Percentiles rank a stretch among this genome's conserved stretches.
phyloP scores from a whole-genome alignment of 2,113 vertebrate genomes.

The Oryzias woworae region DNA sequence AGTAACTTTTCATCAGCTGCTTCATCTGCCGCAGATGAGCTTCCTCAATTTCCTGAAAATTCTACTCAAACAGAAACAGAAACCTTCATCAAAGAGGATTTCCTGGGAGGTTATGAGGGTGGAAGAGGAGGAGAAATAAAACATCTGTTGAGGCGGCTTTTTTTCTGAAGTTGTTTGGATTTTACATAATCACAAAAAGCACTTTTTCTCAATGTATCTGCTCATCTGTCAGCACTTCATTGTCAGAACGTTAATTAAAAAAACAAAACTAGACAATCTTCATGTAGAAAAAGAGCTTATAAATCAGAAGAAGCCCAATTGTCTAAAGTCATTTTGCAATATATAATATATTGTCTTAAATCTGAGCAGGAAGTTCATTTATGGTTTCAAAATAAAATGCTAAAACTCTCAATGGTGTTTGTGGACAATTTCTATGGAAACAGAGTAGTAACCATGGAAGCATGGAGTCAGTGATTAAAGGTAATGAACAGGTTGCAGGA shows the following conservation, averaged over 20 bases:
- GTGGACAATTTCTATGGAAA: constrained; percentile 70
- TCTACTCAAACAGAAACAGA: constrained; percentile 67
- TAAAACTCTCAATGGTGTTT: constrained; percentile 37
- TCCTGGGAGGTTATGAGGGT: neutral
- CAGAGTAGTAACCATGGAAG: constrained; percentile 67
- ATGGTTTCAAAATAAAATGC: constrained; percentile 57
- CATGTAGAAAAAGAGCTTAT: too few species aligned
- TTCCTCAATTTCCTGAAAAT: constrained; percentile 92
- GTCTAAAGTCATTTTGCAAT: too few species aligned
- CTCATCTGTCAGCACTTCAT: too few species aligned
- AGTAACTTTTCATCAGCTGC: constrained; percentile 87
- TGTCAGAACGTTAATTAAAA: too few species aligned
- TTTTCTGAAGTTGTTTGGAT: too few species aligned
- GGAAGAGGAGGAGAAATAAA: too few species aligned
- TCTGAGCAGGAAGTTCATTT: constrained; percentile 30
- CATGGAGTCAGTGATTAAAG: constrained; percentile 56
- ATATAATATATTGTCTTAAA: too few species aligned
- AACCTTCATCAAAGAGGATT: neutral
- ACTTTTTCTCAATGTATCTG: too few species aligned
- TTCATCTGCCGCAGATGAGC: constrained; percentile 90
- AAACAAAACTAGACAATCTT: too few species aligned
- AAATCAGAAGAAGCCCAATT: too few species aligned
- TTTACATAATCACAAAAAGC: too few species aligned
- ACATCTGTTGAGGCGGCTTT: too few species aligned
- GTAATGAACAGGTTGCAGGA: constrained; percentile 40